Conservation (phyloP, 1,140 invertebrate genomes). For the Aphelenchoides avenae region DNA sequence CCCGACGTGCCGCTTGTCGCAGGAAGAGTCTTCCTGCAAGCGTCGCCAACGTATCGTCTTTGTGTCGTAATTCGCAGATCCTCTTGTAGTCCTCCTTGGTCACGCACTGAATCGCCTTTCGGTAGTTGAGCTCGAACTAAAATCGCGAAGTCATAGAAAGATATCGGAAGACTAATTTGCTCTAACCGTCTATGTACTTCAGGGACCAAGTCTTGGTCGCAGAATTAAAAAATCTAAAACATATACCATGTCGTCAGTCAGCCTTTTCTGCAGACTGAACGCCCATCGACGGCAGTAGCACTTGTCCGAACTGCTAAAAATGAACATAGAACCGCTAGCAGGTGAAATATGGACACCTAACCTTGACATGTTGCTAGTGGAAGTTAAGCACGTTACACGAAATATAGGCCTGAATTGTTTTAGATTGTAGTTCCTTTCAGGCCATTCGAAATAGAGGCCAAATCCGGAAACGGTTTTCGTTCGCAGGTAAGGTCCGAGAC, state of each 20-base stretch:
- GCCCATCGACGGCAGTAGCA: slow-evolving; percentile 50
- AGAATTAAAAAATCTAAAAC: not conserved
- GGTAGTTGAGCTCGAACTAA: slow-evolving; percentile 54
- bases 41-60: slow-evolving; percentile 52
- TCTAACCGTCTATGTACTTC: not conserved
- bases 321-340: no score
- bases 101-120: slow-evolving; percentile 51
- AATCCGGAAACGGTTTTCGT: no score
- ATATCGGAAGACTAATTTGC: not conserved
- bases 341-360: no score
- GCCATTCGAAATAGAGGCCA: no score
- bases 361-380: no score
- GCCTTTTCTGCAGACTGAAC: slow-evolving; percentile 48
- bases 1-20: slow-evolving; percentile 40
- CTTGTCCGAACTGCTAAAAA: no score
- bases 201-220: not conserved
- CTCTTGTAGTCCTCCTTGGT: slow-evolving; percentile 51
- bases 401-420: no score
- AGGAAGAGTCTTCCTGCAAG: slow-evolving; percentile 54
- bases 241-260: slow-evolving; percentile 49
- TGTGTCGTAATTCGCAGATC: slow-evolving; percentile 44
- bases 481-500: no score
- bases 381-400: no score
- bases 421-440: no score
- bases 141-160: no score